phyloP scores from a whole-genome alignment of 2,797 vertebrate genomes.

The Esox masquinongy region DNA sequence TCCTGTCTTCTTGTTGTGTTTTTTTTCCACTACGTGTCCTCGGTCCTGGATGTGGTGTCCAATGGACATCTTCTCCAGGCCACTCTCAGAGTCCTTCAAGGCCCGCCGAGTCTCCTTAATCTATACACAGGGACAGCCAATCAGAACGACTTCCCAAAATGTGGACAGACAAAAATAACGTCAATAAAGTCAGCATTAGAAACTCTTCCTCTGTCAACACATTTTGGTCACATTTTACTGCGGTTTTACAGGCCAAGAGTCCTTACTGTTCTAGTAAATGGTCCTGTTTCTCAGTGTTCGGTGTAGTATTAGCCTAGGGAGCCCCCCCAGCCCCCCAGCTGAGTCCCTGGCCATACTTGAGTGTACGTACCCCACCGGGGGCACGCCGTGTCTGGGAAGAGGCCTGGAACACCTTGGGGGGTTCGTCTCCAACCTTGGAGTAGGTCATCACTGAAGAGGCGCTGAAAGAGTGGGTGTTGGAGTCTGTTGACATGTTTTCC shows the following conservation, averaged over 20 bases:
- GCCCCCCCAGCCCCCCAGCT: neutral
- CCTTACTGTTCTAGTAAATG: neutral
- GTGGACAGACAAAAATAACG: neutral
- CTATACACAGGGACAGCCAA: constrained; percentile 57
- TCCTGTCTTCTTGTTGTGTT: constrained; percentile 87
- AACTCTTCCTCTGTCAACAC: neutral
- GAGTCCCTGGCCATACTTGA: neutral
- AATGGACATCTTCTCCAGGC: constrained; percentile 88
- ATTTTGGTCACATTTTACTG: neutral
- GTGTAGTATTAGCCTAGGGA: neutral
- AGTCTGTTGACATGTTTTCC: constrained; percentile 76
- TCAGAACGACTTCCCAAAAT: neutral
- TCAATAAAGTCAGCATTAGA: neutral
- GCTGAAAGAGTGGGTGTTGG: constrained; percentile 83
- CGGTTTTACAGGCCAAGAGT: neutral
- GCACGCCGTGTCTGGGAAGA: constrained; percentile 81
- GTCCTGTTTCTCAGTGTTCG: neutral
- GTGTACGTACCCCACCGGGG: constrained; percentile 88
- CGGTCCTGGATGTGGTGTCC: constrained; percentile 92
- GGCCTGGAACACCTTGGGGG: constrained; percentile 90
- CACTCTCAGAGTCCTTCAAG: constrained; percentile 89
- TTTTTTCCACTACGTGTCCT: constrained; percentile 87
- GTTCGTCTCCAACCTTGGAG: constrained; percentile 86
- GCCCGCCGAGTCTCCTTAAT: constrained; percentile 87
- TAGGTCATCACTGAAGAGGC: constrained; percentile 93